Conservation (phyloP, 2,888 invertebrate genomes). For the Calliscelio sp. region DNA sequence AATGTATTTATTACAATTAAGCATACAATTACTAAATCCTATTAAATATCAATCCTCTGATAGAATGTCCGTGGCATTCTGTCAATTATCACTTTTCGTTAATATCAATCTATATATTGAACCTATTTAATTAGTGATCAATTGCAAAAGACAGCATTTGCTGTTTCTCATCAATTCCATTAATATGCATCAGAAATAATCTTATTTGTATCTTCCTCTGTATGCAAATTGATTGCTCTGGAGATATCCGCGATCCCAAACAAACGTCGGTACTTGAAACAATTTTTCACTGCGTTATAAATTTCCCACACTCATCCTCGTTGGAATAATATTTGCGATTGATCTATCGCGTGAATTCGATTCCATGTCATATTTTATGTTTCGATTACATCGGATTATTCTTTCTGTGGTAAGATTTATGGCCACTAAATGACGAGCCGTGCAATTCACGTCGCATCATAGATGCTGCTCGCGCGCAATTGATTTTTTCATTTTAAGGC, state of each 20-base stretch:
- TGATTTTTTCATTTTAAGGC: conserved; percentile 49
- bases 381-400: conserved; percentile 51
- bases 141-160: no score
- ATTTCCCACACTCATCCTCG: not conserved
- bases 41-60: no score
- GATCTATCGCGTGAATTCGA: conserved; percentile 53
- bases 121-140: no score
- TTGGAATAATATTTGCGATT: conserved; percentile 29
- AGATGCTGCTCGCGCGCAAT: conserved; percentile 26
- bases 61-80: no score
- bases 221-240: not conserved
- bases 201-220: no score
- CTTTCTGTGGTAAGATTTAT: conserved; percentile 47
- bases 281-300: conserved; percentile 31
- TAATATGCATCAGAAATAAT: conserved; percentile 4
- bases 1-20: no score
- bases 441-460: conserved; percentile 36
- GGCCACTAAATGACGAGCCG: conserved; percentile 48
- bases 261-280: conserved; percentile 20
- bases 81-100: no score
- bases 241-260: not conserved
- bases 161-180: no score
- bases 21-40: no score
- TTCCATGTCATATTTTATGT: conserved; percentile 48
- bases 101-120: no score